Percentiles rank a stretch among this genome's conserved stretches.
Conservation (phyloP, 1,140 invertebrate genomes). For the Megathymus violae region DNA sequence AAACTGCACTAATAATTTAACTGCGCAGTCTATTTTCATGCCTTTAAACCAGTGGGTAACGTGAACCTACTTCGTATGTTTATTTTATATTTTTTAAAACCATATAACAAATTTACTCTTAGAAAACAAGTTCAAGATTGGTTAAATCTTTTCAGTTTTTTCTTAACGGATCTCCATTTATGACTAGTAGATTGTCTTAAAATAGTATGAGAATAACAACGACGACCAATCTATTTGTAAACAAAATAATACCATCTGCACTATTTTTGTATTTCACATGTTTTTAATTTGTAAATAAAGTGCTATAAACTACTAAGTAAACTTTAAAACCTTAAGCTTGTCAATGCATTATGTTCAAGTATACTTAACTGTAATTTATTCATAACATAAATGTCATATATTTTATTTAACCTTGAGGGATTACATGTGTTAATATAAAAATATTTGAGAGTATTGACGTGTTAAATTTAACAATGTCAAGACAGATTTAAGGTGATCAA, state of each 20-base stretch:
- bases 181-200: too few species aligned
- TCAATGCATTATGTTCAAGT: not conserved
- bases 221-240: too few species aligned
- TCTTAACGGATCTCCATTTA: too few species aligned
- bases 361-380: not conserved
- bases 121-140: too few species aligned
- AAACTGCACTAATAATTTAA: too few species aligned
- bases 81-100: too few species aligned
- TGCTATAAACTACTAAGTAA: not conserved
- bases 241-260: not conserved
- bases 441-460: slow-evolving; percentile 10
- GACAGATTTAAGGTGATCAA: slow-evolving; percentile 6
- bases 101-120: too few species aligned
- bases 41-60: too few species aligned
- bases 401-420: not conserved
- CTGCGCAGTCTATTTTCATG: too few species aligned
- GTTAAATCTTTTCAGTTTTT: too few species aligned
- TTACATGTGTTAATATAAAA: not conserved
- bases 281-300: not conserved
- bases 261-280: not conserved
- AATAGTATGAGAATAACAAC: too few species aligned
- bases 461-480: not conserved
- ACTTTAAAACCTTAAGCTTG: not conserved
- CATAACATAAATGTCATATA: not conserved
- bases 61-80: too few species aligned